Evolutionary conservation across 2,113 vertebrate genomes (phyloP), one percentile per base, ranked within the genome.

Genomic region (Aythya baeri): DNA sequence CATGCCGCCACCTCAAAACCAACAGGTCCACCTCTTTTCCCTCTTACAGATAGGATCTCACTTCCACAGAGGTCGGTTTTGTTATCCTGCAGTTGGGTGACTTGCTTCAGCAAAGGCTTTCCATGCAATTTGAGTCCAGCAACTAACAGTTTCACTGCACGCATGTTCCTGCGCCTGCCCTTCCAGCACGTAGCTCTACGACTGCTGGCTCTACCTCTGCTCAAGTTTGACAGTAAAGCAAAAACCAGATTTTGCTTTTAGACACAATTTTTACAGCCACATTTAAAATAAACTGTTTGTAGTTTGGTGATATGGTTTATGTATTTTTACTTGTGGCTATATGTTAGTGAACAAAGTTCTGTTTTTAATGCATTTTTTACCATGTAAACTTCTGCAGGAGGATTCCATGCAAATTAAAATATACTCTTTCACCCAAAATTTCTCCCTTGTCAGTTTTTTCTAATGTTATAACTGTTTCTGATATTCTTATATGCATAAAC

Each of bases 351-450:
- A 61, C 32, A 11, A 78, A 90, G 79, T 43, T 86, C 80, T 86
- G 88, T 7, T 54, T 92, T 89, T 57, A 76, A 91, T 89, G 82
- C 36, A 57, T 86, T 90, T 91, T 89, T 80, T 87, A 96, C 77
- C 91, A 82, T 79, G 81, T 91, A 89, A 94, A 86, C 84, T 72
- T 52, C 82, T 77, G 52, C 88, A 86, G 75, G 58, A 82, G 65
- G 61, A 86, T n/a, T 62, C 86, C 55, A 44, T 6, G 26, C 52
- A 68, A 86, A 91, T 74, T 50, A 88, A 95, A 96, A 91, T 57
- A 57, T 9, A 20, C n/a, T 71, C 49, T 65, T 81, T 36, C 29
- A 84, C 62, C 34, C 88, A 11, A 50, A 93, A 77, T 34, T 63
- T 71, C 46, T 91, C 61, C 46, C 43, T 15, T 17, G 27, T 75